Evolutionary conservation across 2,888 invertebrate species (phyloP).

Genomic region (Notodonta ziczac): DNA sequence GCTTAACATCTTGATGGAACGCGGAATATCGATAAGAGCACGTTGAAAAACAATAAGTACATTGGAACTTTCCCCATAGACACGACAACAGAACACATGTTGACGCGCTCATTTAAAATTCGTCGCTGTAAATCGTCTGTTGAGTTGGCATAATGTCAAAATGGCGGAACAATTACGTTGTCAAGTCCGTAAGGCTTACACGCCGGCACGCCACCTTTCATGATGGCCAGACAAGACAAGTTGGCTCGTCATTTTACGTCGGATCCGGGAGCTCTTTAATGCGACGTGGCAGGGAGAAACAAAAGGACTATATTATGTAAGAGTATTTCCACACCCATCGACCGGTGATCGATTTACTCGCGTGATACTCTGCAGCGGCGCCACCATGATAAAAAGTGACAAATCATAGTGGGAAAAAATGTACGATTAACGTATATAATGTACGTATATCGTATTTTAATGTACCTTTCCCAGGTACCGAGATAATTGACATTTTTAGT

Average conservation of each 20-base stretch:
- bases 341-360: too few relatives aligned
- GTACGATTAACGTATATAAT: too few relatives aligned
- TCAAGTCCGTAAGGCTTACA: constrained; percentile 60
- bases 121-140: constrained; percentile 42
- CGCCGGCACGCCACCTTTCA: constrained; percentile 52
- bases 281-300: not conserved
- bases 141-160: constrained; percentile 65
- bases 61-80: constrained; percentile 33
- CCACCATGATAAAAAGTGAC: too few relatives aligned
- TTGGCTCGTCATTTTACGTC: constrained; percentile 51
- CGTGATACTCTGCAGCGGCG: too few relatives aligned
- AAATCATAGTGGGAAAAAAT: too few relatives aligned
- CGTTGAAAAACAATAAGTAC: constrained; percentile 3
- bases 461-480: too few relatives aligned
- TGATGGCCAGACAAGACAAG: constrained; percentile 45
- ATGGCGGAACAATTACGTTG: constrained; percentile 64
- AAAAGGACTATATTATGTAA: too few relatives aligned
- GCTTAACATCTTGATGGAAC: constrained; percentile 33
- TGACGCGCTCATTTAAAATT: constrained; percentile 46
- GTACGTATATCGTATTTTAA: too few relatives aligned
- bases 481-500: too few relatives aligned
- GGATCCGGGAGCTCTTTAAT: constrained; percentile 24
- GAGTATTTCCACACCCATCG: too few relatives aligned
- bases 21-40: constrained; percentile 14
- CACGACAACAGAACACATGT: constrained; percentile 30